phyloP scores from a whole-genome alignment of 1,140 invertebrate genomes.

The Drosophila tsacasi region DNA sequence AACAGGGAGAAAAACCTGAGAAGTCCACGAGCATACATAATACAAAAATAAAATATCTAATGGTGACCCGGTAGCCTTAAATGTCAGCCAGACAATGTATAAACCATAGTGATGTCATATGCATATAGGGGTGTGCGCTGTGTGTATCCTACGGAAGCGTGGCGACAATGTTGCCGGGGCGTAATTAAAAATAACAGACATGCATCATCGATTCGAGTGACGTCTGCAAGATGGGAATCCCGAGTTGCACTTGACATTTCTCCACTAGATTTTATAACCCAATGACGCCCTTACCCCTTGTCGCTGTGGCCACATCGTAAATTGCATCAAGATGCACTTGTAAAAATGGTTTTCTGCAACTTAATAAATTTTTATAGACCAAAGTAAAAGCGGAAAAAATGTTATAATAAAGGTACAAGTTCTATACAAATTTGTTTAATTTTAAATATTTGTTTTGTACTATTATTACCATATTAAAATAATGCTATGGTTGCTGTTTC shows the following conservation, averaged over 20 bases:
- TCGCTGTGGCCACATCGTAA: conserved; percentile 51
- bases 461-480: not conserved
- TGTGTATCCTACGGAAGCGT: conserved; percentile 55
- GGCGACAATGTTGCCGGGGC: conserved; percentile 51
- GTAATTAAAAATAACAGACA: conserved; percentile 81
- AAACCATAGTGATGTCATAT: conserved; percentile 69
- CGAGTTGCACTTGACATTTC: conserved; percentile 75
- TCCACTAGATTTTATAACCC: conserved; percentile 69
- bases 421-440: not conserved
- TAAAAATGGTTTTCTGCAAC: not conserved
- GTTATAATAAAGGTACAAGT: not conserved
- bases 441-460: not conserved
- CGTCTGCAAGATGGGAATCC: conserved; percentile 52
- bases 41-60: conserved; percentile 71
- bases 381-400: too few relatives aligned
- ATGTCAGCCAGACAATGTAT: conserved; percentile 58
- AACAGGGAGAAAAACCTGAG: conserved; percentile 54
- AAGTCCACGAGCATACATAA: conserved; percentile 28
- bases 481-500: too few relatives aligned
- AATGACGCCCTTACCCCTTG: conserved; percentile 71
- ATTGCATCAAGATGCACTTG: conserved; percentile 7
- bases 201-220: conserved; percentile 75
- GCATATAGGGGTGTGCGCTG: conserved; percentile 56
- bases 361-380: not conserved
- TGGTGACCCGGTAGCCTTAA: conserved; percentile 71